phyloP scores from a whole-genome alignment of 2,113 vertebrate species.

The Ancistrus triradiatus region DNA sequence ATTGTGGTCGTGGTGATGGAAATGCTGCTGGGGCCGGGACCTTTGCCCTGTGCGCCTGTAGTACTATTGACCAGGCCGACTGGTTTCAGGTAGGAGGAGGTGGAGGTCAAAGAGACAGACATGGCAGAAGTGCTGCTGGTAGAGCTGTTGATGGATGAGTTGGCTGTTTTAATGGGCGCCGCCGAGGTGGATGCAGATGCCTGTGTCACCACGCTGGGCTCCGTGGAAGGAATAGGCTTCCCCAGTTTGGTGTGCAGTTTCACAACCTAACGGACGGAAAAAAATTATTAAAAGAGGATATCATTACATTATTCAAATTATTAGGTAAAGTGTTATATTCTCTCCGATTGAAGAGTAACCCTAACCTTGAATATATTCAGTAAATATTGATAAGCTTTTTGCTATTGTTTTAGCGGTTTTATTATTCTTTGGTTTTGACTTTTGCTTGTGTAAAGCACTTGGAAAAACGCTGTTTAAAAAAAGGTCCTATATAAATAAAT shows the following conservation, averaged over 20 bases:
- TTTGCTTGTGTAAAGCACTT: no score
- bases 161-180: slow-evolving; percentile 76
- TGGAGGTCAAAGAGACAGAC: slow-evolving; percentile 64
- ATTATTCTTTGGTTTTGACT: no score
- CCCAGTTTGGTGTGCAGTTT: slow-evolving; percentile 98
- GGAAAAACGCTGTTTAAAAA: no score
- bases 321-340: no score
- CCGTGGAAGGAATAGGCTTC: slow-evolving; percentile 96
- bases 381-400: no score
- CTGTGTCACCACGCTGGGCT: slow-evolving; percentile 91
- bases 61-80: slow-evolving; percentile 72
- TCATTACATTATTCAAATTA: no score
- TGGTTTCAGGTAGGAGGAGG: slow-evolving; percentile 64
- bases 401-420: no score
- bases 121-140: slow-evolving; percentile 69
- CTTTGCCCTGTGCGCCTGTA: slow-evolving; percentile 58
- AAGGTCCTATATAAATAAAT: no score
- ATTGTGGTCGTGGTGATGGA: slow-evolving; percentile 66
- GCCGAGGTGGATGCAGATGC: slow-evolving; percentile 77
- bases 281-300: no score
- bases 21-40: slow-evolving; percentile 31
- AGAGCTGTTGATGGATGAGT: slow-evolving; percentile 73
- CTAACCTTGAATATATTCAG: no score
- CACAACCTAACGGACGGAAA: slow-evolving; percentile 76
- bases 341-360: no score